Percentiles rank a stretch among this genome's conserved stretches.
These are phyloP conservation scores for Mormyrus proboscirostris DNA, from an alignment of 2,797 vertebrate species.

Conservation along the genomic window DNA sequence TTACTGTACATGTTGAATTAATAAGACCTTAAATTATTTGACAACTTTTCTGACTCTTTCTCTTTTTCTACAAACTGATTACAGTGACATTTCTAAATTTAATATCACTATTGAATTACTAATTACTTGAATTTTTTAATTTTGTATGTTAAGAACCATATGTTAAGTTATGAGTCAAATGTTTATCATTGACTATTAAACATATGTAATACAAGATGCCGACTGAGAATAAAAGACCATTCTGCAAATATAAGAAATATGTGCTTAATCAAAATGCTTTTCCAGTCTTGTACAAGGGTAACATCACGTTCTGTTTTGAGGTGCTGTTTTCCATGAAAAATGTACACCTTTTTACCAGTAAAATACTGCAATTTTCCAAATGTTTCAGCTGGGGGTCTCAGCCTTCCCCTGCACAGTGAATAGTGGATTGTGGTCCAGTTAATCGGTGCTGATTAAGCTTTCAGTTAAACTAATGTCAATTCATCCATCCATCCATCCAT, in stretches of 20 bases:
- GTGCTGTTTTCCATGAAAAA: too few species aligned
- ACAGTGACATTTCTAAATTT: not conserved
- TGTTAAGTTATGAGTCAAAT: not conserved
- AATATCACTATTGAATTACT: not conserved
- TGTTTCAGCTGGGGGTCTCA: not conserved
- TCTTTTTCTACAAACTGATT: not conserved
- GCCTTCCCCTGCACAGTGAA: not conserved
- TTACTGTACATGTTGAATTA: not conserved
- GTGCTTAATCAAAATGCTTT: not conserved
- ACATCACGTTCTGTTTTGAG: not conserved
- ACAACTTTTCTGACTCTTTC: not conserved
- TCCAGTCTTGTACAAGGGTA: not conserved
- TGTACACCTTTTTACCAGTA: not conserved
- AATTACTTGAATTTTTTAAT: not conserved
- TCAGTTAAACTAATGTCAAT: not conserved
- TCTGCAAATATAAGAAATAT: not conserved
- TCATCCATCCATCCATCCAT: not conserved
- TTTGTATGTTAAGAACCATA: not conserved
- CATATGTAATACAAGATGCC: not conserved
- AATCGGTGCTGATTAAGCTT: not conserved
- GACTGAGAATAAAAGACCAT: not conserved
- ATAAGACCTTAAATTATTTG: not conserved
- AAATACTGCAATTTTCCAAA: not conserved
- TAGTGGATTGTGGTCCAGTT: not conserved
- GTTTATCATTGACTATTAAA: not conserved